Conservation (phyloP, 1,140 invertebrate genomes). For the Formica exsecta region DNA sequence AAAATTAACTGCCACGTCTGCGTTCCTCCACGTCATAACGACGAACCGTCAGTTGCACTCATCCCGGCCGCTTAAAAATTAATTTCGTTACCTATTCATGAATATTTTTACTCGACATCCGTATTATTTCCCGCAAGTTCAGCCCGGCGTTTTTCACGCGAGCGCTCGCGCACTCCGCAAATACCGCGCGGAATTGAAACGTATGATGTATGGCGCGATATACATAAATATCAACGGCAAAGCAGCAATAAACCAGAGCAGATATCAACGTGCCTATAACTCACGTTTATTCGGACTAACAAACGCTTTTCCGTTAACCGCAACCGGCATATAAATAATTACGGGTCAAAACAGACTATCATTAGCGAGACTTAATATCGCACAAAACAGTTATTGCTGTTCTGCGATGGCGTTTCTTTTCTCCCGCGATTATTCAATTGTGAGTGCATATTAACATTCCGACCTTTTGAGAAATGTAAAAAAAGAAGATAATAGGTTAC, state of each 20-base stretch:
- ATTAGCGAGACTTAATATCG: slow-evolving; percentile 71
- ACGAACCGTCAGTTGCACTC: slow-evolving; percentile 15
- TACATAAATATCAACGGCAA: slow-evolving; percentile 71
- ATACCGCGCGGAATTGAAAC: slow-evolving; percentile 68
- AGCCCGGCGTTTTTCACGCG: neutral
- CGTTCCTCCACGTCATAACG: neutral
- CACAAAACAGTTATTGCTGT: slow-evolving; percentile 67
- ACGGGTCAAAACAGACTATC: slow-evolving; percentile 59
- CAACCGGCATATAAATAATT: slow-evolving; percentile 70
- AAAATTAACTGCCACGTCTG: neutral
- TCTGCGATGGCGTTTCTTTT: slow-evolving; percentile 19
- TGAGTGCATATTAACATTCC: neutral
- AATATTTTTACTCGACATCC: slow-evolving; percentile 41
- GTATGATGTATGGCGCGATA: slow-evolving; percentile 71
- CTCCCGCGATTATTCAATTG: slow-evolving; percentile 61
- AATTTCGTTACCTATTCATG: slow-evolving; percentile 52
- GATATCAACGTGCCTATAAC: slow-evolving; percentile 72
- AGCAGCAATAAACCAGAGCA: slow-evolving; percentile 64
- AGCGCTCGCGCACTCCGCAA: slow-evolving; percentile 56
- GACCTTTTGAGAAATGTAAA: slow-evolving; percentile 7
- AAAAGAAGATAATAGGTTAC: neutral
- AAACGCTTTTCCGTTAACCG: slow-evolving; percentile 69
- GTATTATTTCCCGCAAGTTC: slow-evolving; percentile 31
- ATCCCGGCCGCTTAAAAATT: slow-evolving; percentile 40
- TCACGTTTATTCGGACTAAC: slow-evolving; percentile 48